Conservation (phyloP, 2,888 invertebrate genomes). For the Malacosoma neustria region DNA sequence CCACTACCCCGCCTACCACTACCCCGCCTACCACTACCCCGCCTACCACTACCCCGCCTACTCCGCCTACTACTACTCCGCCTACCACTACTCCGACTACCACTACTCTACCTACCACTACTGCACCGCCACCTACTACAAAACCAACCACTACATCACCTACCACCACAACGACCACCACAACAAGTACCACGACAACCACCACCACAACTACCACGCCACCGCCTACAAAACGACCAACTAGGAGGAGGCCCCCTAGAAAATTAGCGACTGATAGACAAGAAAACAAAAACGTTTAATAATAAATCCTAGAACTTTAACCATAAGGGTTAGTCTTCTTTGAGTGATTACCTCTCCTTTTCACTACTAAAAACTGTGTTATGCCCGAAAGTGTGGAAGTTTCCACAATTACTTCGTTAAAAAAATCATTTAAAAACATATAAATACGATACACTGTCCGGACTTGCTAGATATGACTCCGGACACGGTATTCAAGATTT, state of each 20-base stretch:
- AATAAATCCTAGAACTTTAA: too few species aligned
- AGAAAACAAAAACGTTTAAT: neutral
- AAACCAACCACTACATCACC: slow-evolving; percentile 10
- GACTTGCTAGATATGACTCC: too few species aligned
- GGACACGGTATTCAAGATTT: too few species aligned
- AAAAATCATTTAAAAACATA: too few species aligned
- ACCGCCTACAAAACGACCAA: neutral
- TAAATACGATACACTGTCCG: too few species aligned
- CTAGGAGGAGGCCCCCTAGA: neutral
- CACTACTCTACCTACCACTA: slow-evolving; percentile 3
- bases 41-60: slow-evolving; percentile 10
- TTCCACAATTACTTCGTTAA: too few species aligned
- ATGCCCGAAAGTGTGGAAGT: too few species aligned
- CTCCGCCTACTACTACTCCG: slow-evolving; percentile 10
- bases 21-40: slow-evolving; percentile 9
- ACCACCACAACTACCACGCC: slow-evolving; percentile 5
- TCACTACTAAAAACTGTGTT: too few species aligned
- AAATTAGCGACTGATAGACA: neutral
- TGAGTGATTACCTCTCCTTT: too few species aligned
- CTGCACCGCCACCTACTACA: slow-evolving; percentile 7
- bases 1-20: slow-evolving; percentile 7
- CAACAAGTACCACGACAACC: slow-evolving; percentile 5
- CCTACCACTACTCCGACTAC: slow-evolving; percentile 8
- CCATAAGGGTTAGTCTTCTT: too few species aligned
- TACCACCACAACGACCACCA: slow-evolving; percentile 8